phyloP scores from a whole-genome alignment of 1,140 invertebrate genomes.

The Chymomyza costata region DNA sequence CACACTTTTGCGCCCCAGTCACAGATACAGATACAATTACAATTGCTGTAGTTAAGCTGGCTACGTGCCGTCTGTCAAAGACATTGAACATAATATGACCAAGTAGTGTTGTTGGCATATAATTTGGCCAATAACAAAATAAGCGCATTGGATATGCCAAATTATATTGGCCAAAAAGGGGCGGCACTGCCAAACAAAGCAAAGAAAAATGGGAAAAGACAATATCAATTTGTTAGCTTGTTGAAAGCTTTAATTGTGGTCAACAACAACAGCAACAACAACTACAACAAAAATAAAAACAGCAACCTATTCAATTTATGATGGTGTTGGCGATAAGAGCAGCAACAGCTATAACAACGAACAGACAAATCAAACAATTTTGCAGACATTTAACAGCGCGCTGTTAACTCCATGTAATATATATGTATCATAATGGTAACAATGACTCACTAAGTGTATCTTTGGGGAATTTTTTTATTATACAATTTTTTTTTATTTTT shows the following conservation, averaged over 20 bases:
- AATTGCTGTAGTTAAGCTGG: constrained; percentile 8
- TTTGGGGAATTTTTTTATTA: too few relatives aligned
- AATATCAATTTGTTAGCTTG: constrained; percentile 46
- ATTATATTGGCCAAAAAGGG: constrained; percentile 35
- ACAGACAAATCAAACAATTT: background rate
- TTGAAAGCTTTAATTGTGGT: constrained; percentile 45
- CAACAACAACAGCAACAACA: background rate
- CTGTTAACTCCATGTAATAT: too few relatives aligned
- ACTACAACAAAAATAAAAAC: constrained; percentile 26
- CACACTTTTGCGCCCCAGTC: constrained; percentile 60
- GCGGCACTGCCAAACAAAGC: too few relatives aligned
- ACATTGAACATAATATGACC: constrained; percentile 28
- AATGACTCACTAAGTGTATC: too few relatives aligned
- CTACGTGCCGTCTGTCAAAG: too few relatives aligned
- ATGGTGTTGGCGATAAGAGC: constrained; percentile 62
- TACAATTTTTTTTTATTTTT: background rate
- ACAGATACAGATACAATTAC: constrained; percentile 30
- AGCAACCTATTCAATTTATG: constrained; percentile 67
- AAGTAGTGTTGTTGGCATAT: constrained; percentile 49
- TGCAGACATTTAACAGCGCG: too few relatives aligned
- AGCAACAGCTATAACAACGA: constrained; percentile 49
- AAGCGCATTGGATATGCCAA: constrained; percentile 63
- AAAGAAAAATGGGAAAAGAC: background rate
- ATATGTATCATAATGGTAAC: too few relatives aligned
- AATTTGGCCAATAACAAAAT: constrained; percentile 52